Base-by-base conservation (phyloP, 2,797 vertebrate genomes). In the Hyperoplus lanceolatus region DNA sequence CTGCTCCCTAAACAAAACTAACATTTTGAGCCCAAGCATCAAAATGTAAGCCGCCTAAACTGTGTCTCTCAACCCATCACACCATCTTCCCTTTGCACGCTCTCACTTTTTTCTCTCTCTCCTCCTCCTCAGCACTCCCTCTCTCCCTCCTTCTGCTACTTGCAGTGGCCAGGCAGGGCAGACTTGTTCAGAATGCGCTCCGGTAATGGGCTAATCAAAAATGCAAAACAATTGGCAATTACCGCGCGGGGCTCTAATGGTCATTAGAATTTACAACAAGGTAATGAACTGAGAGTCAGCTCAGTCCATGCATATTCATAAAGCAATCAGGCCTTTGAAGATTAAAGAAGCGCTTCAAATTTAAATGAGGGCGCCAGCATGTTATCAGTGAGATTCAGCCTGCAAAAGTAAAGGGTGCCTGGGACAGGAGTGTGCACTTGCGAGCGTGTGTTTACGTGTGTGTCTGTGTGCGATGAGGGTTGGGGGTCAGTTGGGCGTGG, bases 211-310 rank as follows among this genome's bases (percentile, higher is more conserved):
- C 97, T 97, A 99, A 99, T 99, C 98, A 99, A 98, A 99, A 99
- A 99, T 99, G 98, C 98, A 99, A 99, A 99, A 99, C 98, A 99
- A 99, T 99, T 99, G 97, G 97, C 98, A 99, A 99, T 99, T 99
- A 99, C 98, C 96, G 97, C 95, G 80, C 88, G 94, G 97, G 96
- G 97, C 97, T 97, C 98, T 99, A 99, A 99, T 99, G 98, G 98
- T 99, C 98, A 99, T 99, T 99, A 99, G 97, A 99, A 99, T 99
- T 99, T 99, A 99, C 98, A 99, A 99, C 98, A 98, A 99, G 97
- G 98, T 99, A 99, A 99, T 99, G 98, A 99, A 99, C 97, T 99
- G 98, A 92, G 98, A 99, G 97, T 98, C 98, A 98, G 97, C 98
- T 97, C 97, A 96, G 96, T 94, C 95, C 97, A 99, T 99, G 98